Base-by-base conservation (phyloP, 2,113 vertebrate species). In the Pristiophorus japonicus region DNA sequence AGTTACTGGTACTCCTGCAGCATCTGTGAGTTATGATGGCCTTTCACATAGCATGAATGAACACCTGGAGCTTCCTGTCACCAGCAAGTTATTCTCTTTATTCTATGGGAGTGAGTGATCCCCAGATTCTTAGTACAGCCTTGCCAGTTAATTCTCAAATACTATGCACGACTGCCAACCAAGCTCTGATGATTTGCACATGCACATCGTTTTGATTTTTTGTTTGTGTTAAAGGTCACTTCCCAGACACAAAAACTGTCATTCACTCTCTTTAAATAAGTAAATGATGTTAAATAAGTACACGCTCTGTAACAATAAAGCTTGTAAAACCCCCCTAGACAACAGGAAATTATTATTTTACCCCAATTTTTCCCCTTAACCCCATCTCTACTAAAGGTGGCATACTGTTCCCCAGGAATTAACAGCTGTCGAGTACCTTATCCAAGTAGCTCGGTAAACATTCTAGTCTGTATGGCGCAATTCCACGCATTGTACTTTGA, bases 21-120 rank as follows among this genome's bases (percentile, higher is more conserved):
- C 11, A 88, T 87, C 84, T 88, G 85, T 81, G 78, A 81, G 38
- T 55, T 88, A 88, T 55, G 47, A 88, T 88, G 51, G 85, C 51
- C 85, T 88, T 88, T 88, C 85, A 88, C 22, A 88, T 30, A 24
- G 47, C 45, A 55, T 88, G 85, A 88, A 88, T 88, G 45, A 55
- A 88, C 85, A 88, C 51, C 85, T 51, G 85, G 51, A 88, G 27
- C 27, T 88, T 81, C 38, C 85, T 30, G 47, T 88, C 47, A 88
- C 85, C 24, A 55, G 45, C 45, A 12, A 88, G 27, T 55, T 55
- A 88, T 24, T 51, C 47, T 55, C 24, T 55, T 88, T 55, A 55
- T 88, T 88, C 85, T 55, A 30, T 12, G 12, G 85, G 85, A 88
- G 85, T 88, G 22, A 14, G 30, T 30, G 27, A 47, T 88, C 85